Conservation (phyloP, 2,113 vertebrate species). For the Hydropotes inermis region DNA sequence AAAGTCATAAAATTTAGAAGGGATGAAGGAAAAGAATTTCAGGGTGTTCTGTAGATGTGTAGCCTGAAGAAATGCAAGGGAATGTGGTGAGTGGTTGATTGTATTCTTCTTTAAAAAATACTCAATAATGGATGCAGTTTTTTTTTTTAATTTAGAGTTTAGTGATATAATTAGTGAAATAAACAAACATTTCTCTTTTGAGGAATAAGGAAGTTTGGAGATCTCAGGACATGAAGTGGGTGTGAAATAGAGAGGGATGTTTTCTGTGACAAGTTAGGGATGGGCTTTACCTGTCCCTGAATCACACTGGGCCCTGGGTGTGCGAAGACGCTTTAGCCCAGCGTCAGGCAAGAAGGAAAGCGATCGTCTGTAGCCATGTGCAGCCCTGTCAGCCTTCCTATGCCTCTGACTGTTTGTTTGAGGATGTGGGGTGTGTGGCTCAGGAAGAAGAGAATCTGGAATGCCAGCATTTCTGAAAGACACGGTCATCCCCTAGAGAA, state of each 20-base stretch:
- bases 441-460: not conserved
- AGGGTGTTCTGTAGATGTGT: not conserved
- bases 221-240: not conserved
- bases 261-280: not conserved
- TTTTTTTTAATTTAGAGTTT: not conserved
- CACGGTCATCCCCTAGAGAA: not conserved
- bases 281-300: not conserved
- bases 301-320: not conserved
- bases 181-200: not conserved
- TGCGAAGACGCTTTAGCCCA: not conserved
- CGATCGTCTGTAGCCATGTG: rapidly evolving
- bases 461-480: not conserved
- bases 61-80: not conserved
- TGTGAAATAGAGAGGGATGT: not conserved
- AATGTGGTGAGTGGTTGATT: not conserved
- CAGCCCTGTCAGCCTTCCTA: not conserved
- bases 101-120: not conserved
- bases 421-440: too few relatives aligned
- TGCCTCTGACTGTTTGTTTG: not conserved
- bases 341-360: not conserved
- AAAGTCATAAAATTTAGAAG: not conserved
- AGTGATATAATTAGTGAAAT: not conserved
- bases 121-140: not conserved
- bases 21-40: not conserved
- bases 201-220: not conserved